Evolutionary conservation across 2,113 vertebrate genomes (phyloP).

Genomic region (Pygoscelis adeliae): DNA sequence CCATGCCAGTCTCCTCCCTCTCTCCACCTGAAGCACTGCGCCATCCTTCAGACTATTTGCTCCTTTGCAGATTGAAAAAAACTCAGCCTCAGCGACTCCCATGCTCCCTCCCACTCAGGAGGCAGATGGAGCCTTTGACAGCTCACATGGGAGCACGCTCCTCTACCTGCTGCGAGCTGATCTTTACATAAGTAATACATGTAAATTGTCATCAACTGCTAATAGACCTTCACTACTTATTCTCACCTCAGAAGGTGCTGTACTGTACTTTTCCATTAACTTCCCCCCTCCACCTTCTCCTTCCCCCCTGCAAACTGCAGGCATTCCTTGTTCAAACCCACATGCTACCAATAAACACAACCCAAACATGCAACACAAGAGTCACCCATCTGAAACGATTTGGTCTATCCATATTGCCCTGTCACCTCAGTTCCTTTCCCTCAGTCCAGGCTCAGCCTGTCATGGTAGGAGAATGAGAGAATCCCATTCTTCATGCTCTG

Average conservation of each 20-base stretch:
- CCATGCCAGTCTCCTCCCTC: neutral
- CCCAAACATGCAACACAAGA: neutral
- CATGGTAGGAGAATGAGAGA: neutral
- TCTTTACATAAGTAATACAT: conserved; percentile 35
- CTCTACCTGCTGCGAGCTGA: conserved; percentile 6
- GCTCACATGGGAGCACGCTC: conserved; percentile 49
- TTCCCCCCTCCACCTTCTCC: neutral
- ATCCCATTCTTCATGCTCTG: conserved; percentile 19
- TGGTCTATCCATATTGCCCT: neutral
- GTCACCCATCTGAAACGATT: neutral
- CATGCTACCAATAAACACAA: neutral
- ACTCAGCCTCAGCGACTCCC: neutral
- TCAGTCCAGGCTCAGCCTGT: neutral
- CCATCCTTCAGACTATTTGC: fast-evolving
- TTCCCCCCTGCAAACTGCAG: neutral
- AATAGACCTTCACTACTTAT: conserved; percentile 25
- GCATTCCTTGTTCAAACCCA: neutral
- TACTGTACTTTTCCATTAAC: conserved; percentile 48
- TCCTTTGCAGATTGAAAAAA: neutral
- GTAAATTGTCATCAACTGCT: conserved; percentile 26
- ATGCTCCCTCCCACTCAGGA: conserved; percentile 17
- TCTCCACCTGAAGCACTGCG: neutral
- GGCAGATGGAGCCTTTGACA: conserved; percentile 10
- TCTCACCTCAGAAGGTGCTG: conserved; percentile 24
- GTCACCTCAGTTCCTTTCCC: neutral